phyloP scores from a whole-genome alignment of 2,797 vertebrate genomes.

The Artibeus jamaicensis region DNA sequence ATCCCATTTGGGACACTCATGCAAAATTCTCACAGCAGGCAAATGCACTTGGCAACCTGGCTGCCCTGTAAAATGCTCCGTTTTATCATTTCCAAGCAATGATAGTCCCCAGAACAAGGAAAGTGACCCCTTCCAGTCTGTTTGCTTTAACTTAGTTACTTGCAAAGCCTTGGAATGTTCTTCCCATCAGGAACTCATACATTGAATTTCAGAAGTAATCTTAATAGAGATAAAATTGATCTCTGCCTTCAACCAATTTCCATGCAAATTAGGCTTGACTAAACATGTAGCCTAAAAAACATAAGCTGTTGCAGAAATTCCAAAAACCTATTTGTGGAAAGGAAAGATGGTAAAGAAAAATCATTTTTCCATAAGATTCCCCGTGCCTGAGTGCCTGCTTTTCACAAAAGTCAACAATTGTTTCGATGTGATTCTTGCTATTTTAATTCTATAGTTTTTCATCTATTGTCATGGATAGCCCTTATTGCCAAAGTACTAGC shows the following conservation, averaged over 20 bases:
- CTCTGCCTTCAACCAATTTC: constrained; percentile 41
- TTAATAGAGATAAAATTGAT: constrained; percentile 39
- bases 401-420: constrained; percentile 13
- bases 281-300: constrained; percentile 7
- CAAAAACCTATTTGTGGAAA: neutral
- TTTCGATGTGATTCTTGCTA: neutral
- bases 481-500: neutral
- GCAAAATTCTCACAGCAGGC: neutral
- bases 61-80: neutral
- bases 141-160: neutral
- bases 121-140: neutral
- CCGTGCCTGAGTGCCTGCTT: neutral
- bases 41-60: neutral
- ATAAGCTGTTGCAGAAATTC: neutral
- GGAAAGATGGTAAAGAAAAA: neutral
- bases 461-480: neutral
- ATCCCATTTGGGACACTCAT: neutral
- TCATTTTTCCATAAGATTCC: neutral
- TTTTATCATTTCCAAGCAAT: neutral
- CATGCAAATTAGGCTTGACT: constrained; percentile 46
- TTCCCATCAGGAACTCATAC: neutral
- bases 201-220: constrained; percentile 32
- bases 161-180: neutral
- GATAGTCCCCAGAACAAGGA: neutral
- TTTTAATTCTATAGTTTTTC: constrained; percentile 11